Percentiles rank a stretch among this genome's conserved stretches.
phyloP scores from a whole-genome alignment of 1,140 invertebrate species.

The Teleopsis dalmanni region DNA sequence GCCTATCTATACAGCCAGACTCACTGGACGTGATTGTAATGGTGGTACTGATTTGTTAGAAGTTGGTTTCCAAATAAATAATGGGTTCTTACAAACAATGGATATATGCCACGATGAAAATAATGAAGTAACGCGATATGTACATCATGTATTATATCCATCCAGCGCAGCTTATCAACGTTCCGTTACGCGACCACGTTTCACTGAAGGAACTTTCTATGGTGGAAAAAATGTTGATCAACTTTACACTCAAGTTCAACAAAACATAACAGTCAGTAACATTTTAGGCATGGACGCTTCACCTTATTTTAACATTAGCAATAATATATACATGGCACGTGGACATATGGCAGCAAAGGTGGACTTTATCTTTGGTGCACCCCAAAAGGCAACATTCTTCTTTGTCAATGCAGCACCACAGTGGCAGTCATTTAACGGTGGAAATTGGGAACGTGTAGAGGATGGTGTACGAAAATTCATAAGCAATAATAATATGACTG shows the following conservation, averaged over 20 bases:
- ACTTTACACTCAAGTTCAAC: conserved; percentile 35
- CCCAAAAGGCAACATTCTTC: conserved; percentile 55
- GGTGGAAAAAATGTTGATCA: conserved; percentile 30
- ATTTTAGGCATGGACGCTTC: conserved; percentile 37
- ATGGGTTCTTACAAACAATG: conserved; percentile 38
- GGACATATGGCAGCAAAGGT: conserved; percentile 61
- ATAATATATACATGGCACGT: conserved; percentile 48
- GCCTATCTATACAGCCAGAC: conserved; percentile 31
- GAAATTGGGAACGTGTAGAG: conserved; percentile 55
- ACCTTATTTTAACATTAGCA: conserved; percentile 28
- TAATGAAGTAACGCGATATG: conserved; percentile 40
- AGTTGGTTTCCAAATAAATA: conserved; percentile 34
- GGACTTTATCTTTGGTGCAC: conserved; percentile 55
- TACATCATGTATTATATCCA: conserved; percentile 39
- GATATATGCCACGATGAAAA: conserved; percentile 45
- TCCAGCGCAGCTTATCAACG: conserved; percentile 37
- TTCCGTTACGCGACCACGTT: conserved; percentile 35
- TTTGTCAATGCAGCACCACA: conserved; percentile 58
- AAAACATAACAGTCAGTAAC: conserved; percentile 30
- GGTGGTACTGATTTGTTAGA: conserved; percentile 35
- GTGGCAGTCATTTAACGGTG: conserved; percentile 59
- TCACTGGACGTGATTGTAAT: conserved; percentile 34
- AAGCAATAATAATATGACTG: conserved; percentile 28
- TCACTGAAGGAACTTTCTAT: conserved; percentile 37
- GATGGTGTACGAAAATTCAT: conserved; percentile 44